A percentile compares a stretch with the other conserved stretches of the same genome.
These are phyloP conservation scores for Pongo pygmaeus DNA, from an alignment of 2,113 vertebrate genomes.

Conservation along the genomic window DNA sequence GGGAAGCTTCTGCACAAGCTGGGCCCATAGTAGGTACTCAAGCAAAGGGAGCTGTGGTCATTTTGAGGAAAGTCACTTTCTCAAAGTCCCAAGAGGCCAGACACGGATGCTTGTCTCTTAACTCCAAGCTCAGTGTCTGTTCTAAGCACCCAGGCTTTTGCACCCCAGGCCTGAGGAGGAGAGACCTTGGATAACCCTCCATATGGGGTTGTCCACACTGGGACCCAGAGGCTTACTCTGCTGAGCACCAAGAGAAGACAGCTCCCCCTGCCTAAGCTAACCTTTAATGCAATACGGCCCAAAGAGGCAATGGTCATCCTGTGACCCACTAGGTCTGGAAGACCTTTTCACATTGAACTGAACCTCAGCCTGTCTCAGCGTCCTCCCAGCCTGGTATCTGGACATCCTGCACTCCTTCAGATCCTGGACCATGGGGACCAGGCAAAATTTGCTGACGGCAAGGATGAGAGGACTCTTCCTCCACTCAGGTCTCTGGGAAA, in stretches of 20 bases:
- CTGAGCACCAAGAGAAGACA: neutral
- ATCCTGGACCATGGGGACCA: neutral
- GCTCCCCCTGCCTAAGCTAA: neutral
- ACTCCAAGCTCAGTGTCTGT: neutral
- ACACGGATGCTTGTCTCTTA: neutral
- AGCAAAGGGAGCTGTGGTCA: neutral
- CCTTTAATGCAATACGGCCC: neutral
- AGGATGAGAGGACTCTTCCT: fast-evolving
- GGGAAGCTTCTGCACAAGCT: neutral
- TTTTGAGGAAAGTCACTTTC: neutral
- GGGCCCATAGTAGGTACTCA: neutral
- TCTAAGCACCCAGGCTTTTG: neutral
- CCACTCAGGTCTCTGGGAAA: neutral
- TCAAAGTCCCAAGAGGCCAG: neutral
- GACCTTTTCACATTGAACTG: neutral
- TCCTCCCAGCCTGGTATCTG: neutral
- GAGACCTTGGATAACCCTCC: too few relatives aligned
- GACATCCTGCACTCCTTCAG: neutral
- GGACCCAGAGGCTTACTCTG: neutral
- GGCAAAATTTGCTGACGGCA: neutral
- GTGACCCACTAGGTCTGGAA: neutral
- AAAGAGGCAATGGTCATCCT: fast-evolving
- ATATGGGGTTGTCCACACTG: fast-evolving
- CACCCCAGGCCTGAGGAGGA: neutral
- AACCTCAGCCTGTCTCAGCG: neutral